These are phyloP conservation scores for Rhinoraja longicauda DNA, from an alignment of 2,797 vertebrate species.

Conservation along the genomic window DNA sequence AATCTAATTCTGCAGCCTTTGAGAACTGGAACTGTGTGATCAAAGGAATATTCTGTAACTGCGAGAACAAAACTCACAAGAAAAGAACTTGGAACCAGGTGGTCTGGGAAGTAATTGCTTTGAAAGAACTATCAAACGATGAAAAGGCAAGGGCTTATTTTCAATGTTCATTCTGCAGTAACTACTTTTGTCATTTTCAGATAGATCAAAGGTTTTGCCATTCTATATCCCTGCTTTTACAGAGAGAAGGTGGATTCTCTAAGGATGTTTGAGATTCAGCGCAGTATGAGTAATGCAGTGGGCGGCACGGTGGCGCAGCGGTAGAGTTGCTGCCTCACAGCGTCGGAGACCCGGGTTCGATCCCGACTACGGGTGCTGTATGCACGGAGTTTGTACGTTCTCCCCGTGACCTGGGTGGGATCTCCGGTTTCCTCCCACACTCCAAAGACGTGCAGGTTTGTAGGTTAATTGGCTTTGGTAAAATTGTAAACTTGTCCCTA, in stretches of 20 bases:
- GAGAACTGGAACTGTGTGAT: background rate
- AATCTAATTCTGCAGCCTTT: background rate
- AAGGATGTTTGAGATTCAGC: background rate
- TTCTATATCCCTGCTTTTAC: background rate
- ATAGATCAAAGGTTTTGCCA: constrained; percentile 1
- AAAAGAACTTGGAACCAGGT: background rate
- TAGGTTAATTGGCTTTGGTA: too few relatives aligned
- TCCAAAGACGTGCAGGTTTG: too few relatives aligned
- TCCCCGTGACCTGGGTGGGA: too few relatives aligned
- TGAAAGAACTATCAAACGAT: background rate
- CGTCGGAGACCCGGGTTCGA: too few relatives aligned
- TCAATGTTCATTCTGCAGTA: background rate
- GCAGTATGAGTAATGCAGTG: background rate
- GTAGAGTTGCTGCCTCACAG: too few relatives aligned
- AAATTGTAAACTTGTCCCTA: too few relatives aligned
- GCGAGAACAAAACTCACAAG: background rate
- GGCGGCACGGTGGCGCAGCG: too few relatives aligned
- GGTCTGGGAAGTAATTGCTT: background rate
- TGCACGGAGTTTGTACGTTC: too few relatives aligned
- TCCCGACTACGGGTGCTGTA: too few relatives aligned
- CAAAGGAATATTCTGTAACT: background rate
- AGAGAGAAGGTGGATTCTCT: background rate
- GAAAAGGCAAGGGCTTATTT: background rate
- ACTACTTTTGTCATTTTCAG: background rate
- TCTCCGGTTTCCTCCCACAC: too few relatives aligned